These are phyloP conservation scores for Albula goreensis DNA, from an alignment of 2,113 vertebrate species.

Conservation along the genomic window DNA sequence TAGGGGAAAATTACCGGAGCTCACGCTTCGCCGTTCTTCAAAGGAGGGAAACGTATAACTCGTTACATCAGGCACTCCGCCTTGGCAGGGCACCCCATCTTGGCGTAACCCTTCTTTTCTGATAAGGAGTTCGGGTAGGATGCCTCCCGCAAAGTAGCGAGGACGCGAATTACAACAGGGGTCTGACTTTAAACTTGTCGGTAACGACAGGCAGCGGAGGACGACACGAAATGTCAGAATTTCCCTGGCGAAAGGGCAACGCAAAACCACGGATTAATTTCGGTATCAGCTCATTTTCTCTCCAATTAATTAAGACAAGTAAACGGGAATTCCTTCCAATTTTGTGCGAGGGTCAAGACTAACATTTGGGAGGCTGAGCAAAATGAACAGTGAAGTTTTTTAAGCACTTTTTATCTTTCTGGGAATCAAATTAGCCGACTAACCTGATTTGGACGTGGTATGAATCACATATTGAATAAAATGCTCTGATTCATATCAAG, in stretches of 20 bases:
- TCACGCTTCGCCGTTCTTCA: constrained; percentile 17
- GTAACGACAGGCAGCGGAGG: too few species aligned
- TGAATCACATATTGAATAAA: not conserved
- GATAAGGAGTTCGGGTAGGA: not conserved
- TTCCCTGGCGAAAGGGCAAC: not conserved
- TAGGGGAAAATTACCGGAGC: constrained; percentile 35
- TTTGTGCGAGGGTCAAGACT: not conserved
- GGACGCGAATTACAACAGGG: not conserved
- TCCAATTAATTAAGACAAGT: not conserved
- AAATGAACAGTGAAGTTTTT: not conserved
- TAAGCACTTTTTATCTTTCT: not conserved
- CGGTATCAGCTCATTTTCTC: not conserved
- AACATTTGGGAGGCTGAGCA: not conserved
- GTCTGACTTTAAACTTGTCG: not conserved
- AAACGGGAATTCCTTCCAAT: not conserved
- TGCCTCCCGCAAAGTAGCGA: not conserved
- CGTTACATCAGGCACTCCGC: not conserved
- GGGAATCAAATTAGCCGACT: not conserved
- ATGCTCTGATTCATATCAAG: not conserved
- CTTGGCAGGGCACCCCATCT: not conserved
- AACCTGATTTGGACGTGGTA: not conserved
- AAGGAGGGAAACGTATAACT: constrained; percentile 8
- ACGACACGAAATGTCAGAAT: not conserved
- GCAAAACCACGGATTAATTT: not conserved
- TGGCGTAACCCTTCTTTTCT: not conserved